Evolutionary conservation across 2,888 invertebrate species (phyloP).

Genomic region (Epirrhoe alternata): DNA sequence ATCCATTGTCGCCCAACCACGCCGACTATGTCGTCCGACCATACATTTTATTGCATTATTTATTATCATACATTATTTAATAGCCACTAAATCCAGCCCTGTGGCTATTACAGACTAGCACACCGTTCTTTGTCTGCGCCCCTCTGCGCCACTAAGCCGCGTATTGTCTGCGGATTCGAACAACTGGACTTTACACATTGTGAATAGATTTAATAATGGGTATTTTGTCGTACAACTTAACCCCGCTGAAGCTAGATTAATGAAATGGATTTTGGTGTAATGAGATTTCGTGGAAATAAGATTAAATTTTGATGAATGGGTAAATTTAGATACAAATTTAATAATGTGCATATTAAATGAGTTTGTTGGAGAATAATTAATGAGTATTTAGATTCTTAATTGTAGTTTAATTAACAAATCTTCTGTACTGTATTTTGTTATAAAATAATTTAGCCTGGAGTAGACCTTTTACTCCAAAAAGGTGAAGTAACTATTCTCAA

Average conservation of each 20-base stretch:
- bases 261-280: conserved; percentile 26
- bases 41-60: no score
- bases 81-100: conserved; percentile 10
- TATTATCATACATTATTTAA: no score
- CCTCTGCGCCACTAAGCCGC: conserved; percentile 36
- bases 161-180: conserved; percentile 41
- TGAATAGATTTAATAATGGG: conserved; percentile 42
- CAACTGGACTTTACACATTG: conserved; percentile 44
- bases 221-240: conserved; percentile 39
- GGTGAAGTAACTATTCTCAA: no score
- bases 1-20: no score
- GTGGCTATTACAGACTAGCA: conserved; percentile 27
- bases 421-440: no score
- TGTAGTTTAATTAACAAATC: not conserved
- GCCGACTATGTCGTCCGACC: no score
- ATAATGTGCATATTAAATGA: not conserved
- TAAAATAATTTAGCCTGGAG: no score
- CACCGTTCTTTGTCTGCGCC: conserved; percentile 32
- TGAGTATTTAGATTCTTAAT: not conserved
- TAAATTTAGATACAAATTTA: conserved; percentile 14
- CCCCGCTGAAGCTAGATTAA: conserved; percentile 31
- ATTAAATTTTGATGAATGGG: conserved; percentile 17
- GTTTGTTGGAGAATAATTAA: not conserved
- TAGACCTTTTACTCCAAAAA: no score
- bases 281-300: conserved; percentile 22